Evolutionary conservation across 2,113 vertebrate genomes (phyloP), one percentile per base, ranked within the genome.

Genomic region (Ramphastos sulfuratus): DNA sequence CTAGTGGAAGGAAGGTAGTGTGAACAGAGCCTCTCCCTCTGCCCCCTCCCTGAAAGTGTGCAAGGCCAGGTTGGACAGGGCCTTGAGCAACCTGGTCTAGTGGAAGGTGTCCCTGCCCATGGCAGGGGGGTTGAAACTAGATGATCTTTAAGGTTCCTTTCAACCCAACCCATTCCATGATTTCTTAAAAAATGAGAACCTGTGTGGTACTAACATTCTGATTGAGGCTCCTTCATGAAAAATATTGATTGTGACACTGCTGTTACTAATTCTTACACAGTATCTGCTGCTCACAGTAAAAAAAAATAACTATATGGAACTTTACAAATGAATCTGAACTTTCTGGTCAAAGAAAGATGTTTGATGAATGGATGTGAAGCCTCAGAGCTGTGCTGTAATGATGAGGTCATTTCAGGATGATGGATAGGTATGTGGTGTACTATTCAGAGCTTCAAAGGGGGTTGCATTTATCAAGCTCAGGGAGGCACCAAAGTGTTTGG

Each of bases 371-470:
- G 69, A 81, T 56, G 33, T 60, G 37, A 63, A 81, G 21, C 61
- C 65, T 93, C 54, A 23, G 82, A 88, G 54, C 66, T 90, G 61
- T 78, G 23, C 54, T 69, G 23, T 67, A 86, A 79, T 61, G 83
- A 81, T 4, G 6, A n/a, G 80, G 80, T 83, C 90, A 84, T 84
- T 95, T 88, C 77, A 82, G 0, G 0, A 25, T 94, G 80, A 93
- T 90, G 81, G 73, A 93, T 90, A 84, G 37, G 55, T 84, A 66
- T 31, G 37, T 65, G 54, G 28, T 90, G 12, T 89, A 31, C 80
- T 87, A 64, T 67, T 94, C 86, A 90, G 71, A 94, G 39, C 80
- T 96, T 83, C 48, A 75, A 92, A 75, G 72, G n/a, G 33, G 10
- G 54, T 65, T 93, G 55, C 86, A 84, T 94, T 94, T 95, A 66